Percentiles rank a stretch among this genome's conserved stretches.
These are phyloP conservation scores for Brachionus manjavacas DNA, from an alignment of 1,140 invertebrate genomes.

Conservation along the genomic window DNA sequence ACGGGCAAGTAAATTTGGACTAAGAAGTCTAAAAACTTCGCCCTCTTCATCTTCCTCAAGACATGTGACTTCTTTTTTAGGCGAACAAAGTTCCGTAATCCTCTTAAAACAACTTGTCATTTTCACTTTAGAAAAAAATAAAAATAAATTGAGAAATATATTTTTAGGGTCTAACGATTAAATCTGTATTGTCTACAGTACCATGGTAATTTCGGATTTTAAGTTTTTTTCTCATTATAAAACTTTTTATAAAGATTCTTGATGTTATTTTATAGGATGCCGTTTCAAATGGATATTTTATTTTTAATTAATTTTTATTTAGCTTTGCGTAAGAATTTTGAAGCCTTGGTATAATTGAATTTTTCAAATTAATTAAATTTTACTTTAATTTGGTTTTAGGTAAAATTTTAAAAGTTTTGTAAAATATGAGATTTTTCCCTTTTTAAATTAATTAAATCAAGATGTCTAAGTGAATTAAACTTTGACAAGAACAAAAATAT, in stretches of 20 bases:
- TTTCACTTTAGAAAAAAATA: background rate
- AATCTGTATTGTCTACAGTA: background rate
- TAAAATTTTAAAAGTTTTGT: no score
- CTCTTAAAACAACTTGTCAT: background rate
- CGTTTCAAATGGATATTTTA: background rate
- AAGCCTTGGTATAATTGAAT: background rate
- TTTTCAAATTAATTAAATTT: background rate
- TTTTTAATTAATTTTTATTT: background rate
- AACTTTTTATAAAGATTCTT: background rate
- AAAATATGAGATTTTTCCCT: no score
- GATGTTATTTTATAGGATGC: background rate
- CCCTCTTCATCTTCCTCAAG: conserved; percentile 35
- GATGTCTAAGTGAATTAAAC: no score
- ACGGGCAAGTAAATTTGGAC: background rate
- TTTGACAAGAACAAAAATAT: no score
- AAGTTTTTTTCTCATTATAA: background rate
- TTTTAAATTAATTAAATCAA: no score
- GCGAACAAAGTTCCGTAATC: background rate
- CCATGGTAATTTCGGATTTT: background rate
- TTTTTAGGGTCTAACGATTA: background rate
- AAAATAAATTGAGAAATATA: background rate
- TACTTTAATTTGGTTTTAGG: background rate
- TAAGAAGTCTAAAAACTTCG: conserved; percentile 25
- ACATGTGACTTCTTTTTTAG: background rate
- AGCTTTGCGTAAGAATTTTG: background rate